Evolutionary conservation across 2,888 invertebrate genomes (phyloP), one percentile per base, ranked within the genome.

Genomic region (Pycnomerus fuliginosus): DNA sequence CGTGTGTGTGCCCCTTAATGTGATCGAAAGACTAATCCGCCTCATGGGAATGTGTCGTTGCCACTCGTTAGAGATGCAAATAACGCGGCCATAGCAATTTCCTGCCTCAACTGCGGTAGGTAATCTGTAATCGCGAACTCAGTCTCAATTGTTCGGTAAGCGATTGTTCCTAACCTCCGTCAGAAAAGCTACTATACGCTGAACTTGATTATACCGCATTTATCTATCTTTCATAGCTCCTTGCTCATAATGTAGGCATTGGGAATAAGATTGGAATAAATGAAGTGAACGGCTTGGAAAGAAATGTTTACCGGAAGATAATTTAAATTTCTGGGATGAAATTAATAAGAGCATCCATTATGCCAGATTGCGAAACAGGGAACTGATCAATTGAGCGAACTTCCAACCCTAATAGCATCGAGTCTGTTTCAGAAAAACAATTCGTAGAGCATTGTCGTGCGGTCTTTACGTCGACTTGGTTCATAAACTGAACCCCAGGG

Each of bases 401-500:
- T n/a, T 11, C 11, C 11, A 10, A 11, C 11, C 11, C 8, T 8
- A 28, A n/a, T 28, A n/a, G 28, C 12, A 8, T 28, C 12, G 28
- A n/a, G 28, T 13, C 12, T 28, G 5, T 4, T 35, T 36, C 46
- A 32, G 31, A 53, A 58, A 63, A 63, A 59, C 61, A 61, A 60
- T 63, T 62, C 57, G 56, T 53, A 47, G 55, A 56, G 53, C 54
- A 58, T 62, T 60, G 62, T 61, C 52, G 52, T 59, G 47, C 34
- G 56, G 62, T 57, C 61, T 61, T 63, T 60, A 55, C 57, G 55
- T 54, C 48, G 55, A 51, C 50, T 60, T 53, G 58, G 59, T 61
- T 61, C 62, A 62, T 61, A 63, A 62, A 63, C 59, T 50, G 59
- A 58, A 48, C 58, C 58, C 58, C 44, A 46, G 61, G 60, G 61